Evolutionary conservation across 1,140 invertebrate genomes (phyloP).

Genomic region (Rhopalosiphum padi): DNA sequence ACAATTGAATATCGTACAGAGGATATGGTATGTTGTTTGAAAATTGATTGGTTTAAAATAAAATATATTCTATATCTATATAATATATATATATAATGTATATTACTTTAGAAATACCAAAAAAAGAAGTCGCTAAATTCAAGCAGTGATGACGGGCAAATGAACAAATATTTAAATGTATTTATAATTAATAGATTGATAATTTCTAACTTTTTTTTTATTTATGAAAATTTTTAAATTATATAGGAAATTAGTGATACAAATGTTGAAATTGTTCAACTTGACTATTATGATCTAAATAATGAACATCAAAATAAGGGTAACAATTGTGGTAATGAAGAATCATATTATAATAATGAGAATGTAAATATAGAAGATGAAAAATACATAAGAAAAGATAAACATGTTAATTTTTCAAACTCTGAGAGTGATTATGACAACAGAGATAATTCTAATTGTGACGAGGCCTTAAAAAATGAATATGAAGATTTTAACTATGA

Average conservation of each 20-base stretch:
- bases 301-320: background rate
- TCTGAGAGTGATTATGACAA: background rate
- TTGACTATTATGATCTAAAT: background rate
- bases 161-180: background rate
- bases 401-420: background rate
- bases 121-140: background rate
- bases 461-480: background rate
- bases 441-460: background rate
- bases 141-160: background rate
- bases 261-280: conserved; percentile 9
- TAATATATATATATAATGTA: background rate
- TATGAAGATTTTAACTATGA: background rate
- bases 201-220: background rate
- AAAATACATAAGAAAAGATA: background rate
- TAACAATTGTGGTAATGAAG: background rate
- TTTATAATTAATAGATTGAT: background rate
- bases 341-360: background rate
- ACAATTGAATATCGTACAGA: conserved; percentile 36
- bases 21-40: background rate
- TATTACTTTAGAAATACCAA: background rate
- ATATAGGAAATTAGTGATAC: background rate
- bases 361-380: background rate
- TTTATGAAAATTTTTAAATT: background rate
- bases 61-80: background rate
- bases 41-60: background rate